These are phyloP conservation scores for Nephrotoma guestfalica DNA, from an alignment of 2,888 invertebrate species.

Conservation along the genomic window DNA sequence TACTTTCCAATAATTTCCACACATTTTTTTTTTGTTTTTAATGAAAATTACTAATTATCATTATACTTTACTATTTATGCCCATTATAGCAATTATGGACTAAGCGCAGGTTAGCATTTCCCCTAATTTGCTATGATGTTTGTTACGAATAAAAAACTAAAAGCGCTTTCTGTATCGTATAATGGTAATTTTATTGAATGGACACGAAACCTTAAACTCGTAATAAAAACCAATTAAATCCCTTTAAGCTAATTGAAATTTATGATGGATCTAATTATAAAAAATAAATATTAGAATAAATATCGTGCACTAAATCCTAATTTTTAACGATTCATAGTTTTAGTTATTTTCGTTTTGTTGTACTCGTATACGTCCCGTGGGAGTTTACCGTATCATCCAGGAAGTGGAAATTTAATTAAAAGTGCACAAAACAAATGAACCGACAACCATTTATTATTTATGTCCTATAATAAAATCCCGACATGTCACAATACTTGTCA, in stretches of 20 bases:
- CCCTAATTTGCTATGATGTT: neutral
- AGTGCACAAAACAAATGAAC: neutral
- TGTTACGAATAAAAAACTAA: neutral
- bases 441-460: neutral
- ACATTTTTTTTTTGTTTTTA: neutral
- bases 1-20: neutral
- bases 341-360: neutral
- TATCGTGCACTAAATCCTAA: neutral
- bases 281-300: neutral
- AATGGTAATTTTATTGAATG: neutral
- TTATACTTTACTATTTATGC: neutral
- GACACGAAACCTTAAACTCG: neutral
- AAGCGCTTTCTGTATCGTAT: neutral
- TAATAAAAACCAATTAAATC: constrained; percentile 3
- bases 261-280: neutral
- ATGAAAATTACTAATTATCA: neutral
- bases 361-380: neutral
- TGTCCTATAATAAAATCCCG: neutral
- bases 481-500: neutral
- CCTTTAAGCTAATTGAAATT: constrained; percentile 3
- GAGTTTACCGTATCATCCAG: neutral
- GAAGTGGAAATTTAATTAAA: neutral
- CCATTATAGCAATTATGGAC: neutral
- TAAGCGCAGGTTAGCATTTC: neutral
- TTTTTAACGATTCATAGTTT: neutral